These are phyloP conservation scores for Chironomus tepperi DNA, from an alignment of 1,140 invertebrate species.

Conservation along the genomic window DNA sequence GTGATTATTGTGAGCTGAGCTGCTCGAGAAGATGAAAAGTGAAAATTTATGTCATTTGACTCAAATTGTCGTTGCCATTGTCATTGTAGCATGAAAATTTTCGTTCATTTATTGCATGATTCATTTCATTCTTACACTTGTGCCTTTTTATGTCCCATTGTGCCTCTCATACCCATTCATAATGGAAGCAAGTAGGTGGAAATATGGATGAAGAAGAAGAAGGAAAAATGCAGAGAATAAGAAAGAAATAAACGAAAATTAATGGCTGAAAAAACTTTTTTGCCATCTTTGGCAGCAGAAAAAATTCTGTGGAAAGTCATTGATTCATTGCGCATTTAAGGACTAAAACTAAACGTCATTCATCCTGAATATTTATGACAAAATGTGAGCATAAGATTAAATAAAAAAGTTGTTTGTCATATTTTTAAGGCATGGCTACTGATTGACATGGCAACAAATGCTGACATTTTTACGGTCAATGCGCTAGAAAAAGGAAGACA, in stretches of 20 bases:
- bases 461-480: too few species aligned
- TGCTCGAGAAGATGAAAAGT: background rate
- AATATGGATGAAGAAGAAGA: background rate
- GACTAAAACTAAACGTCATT: too few species aligned
- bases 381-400: too few species aligned
- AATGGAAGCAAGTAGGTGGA: background rate
- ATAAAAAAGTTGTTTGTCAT: too few species aligned
- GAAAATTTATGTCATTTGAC: conserved; percentile 9
- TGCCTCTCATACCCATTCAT: background rate
- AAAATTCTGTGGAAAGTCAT: too few species aligned
- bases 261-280: background rate
- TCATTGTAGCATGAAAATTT: conserved; percentile 2
- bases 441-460: too few species aligned
- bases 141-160: background rate
- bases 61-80: conserved; percentile 12
- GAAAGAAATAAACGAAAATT: conserved; percentile 20
- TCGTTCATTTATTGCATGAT: conserved; percentile 13
- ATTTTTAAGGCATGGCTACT: too few species aligned
- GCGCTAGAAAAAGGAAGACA: too few species aligned
- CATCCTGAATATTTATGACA: too few species aligned
- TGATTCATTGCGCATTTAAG: too few species aligned
- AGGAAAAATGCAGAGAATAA: background rate
- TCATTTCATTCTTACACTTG: conserved; percentile 1
- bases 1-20: background rate
- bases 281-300: too few species aligned